Base-by-base conservation (phyloP, 2,113 vertebrate genomes). In the Pseudopodoces humilis region DNA sequence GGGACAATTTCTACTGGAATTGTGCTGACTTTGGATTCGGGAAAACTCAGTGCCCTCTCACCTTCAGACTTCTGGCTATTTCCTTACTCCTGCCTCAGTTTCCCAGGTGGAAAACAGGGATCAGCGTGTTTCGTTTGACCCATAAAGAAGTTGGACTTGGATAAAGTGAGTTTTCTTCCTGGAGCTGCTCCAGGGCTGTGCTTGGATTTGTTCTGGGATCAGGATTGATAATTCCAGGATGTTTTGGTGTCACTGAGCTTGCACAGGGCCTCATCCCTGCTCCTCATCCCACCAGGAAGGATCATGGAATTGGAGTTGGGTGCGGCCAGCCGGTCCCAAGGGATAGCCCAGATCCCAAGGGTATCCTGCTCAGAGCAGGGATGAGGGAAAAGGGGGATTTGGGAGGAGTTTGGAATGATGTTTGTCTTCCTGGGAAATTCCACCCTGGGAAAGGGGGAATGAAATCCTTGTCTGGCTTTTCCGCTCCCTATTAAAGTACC, bases 401-500 rank as follows among this genome's bases (percentile, higher is more conserved):
- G 72, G 44, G 27, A 28, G 8, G 46, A 46, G 22, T n/a, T 46
- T 46, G 64, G 43, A 25, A 67, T n/a, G 31, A 9, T 19, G 6
- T 47, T 67, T 59, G 58, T 25, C 33, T n/a, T 39, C 39, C 39
- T 39, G 39, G 39, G 39, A 39, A 5, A 39, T 39, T 39, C 39
- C 39, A 39, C 39, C 41, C 19, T 39, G 28, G 71, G 21, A 35
- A 59, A 28, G 8, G 17, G 21, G 41, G 31, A 68, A 44, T 15
- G 9, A 9, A 68, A 52, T 37, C 39, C 72, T 33, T 23, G 5
- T 19, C 17, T 4, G 6, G 7, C 17, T 77, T 60, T 68, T 77
- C 37, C 53, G 53, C 39, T 30, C 22, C 19, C 28, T 13, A 0
- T 23, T 53, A 9, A 69, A 53, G 3, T 1, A 0, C 7, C 27